These are phyloP conservation scores for Dicranocentrus wangi DNA, from an alignment of 2,888 invertebrate genomes.

Conservation along the genomic window DNA sequence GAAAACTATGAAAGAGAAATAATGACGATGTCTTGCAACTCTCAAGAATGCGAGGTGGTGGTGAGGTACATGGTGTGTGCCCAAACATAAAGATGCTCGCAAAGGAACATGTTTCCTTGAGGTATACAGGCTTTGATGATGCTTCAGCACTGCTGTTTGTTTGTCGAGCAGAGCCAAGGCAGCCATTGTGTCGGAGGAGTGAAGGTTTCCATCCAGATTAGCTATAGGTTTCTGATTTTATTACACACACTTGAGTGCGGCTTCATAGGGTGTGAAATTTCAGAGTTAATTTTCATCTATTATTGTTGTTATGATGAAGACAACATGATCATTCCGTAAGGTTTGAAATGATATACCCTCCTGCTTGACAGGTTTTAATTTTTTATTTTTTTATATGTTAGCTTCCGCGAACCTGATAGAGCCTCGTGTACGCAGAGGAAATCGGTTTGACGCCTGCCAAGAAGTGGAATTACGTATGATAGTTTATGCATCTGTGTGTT, in stretches of 20 bases:
- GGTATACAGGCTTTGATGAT: no score
- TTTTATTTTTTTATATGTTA: not conserved
- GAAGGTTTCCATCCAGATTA: no score
- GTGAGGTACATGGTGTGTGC: conserved; percentile 24
- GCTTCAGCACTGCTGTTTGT: not conserved
- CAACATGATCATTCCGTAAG: conserved; percentile 12
- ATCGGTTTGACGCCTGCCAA: conserved; percentile 3
- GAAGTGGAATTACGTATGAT: not conserved
- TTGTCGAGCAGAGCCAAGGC: not conserved
- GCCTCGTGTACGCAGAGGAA: not conserved
- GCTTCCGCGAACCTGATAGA: not conserved
- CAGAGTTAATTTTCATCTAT: conserved; percentile 26
- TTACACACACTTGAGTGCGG: conserved; percentile 20
- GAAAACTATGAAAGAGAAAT: not conserved
- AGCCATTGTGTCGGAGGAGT: not conserved
- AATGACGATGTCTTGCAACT: conserved; percentile 35
- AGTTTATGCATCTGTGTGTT: no score
- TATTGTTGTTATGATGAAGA: not conserved
- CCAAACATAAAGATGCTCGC: conserved; percentile 21
- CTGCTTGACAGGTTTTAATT: no score
- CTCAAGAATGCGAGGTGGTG: not conserved
- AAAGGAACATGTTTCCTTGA: conserved; percentile 7
- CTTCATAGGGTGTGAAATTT: conserved; percentile 38
- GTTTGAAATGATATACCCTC: no score
- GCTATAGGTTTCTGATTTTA: conserved; percentile 1